A percentile compares a stretch with the other conserved stretches of the same genome.
These are phyloP conservation scores for Phania funesta DNA, from an alignment of 2,888 invertebrate genomes.

Conservation along the genomic window DNA sequence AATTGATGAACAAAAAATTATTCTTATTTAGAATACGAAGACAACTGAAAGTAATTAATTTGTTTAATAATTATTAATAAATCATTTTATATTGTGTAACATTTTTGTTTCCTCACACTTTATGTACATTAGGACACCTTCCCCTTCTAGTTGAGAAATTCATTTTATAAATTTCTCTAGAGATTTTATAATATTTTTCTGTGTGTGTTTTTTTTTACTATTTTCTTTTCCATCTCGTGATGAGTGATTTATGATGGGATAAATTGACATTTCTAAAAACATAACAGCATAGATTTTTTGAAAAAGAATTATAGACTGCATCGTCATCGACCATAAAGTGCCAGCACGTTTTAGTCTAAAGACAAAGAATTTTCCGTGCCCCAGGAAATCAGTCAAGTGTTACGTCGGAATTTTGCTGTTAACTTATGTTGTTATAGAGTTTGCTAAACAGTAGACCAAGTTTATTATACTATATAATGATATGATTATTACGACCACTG, in stretches of 20 bases:
- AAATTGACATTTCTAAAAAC: conserved; percentile 32
- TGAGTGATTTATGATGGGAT: conserved; percentile 57
- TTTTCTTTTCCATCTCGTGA: conserved; percentile 37
- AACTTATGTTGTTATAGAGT: not conserved
- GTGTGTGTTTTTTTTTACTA: not conserved
- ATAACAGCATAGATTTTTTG: not conserved
- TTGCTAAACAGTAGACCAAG: too few relatives aligned
- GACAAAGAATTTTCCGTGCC: not conserved
- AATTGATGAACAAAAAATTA: not conserved
- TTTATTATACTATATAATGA: too few relatives aligned
- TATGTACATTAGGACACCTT: not conserved
- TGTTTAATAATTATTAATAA: not conserved
- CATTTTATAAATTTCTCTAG: too few relatives aligned
- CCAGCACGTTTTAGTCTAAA: not conserved
- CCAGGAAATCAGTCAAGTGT: not conserved
- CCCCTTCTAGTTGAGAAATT: not conserved
- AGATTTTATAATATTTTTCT: not conserved
- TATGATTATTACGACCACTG: too few relatives aligned
- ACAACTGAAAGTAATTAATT: too few relatives aligned
- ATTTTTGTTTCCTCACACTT: conserved; percentile 14
- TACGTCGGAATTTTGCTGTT: not conserved
- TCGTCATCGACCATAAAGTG: not conserved
- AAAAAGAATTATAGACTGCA: not conserved
- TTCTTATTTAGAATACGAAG: not conserved
- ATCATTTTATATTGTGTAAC: not conserved